Evolutionary conservation across 2,113 vertebrate species (phyloP), one percentile per base, ranked within the genome.

Genomic region (Ivindomyrus marchei): DNA sequence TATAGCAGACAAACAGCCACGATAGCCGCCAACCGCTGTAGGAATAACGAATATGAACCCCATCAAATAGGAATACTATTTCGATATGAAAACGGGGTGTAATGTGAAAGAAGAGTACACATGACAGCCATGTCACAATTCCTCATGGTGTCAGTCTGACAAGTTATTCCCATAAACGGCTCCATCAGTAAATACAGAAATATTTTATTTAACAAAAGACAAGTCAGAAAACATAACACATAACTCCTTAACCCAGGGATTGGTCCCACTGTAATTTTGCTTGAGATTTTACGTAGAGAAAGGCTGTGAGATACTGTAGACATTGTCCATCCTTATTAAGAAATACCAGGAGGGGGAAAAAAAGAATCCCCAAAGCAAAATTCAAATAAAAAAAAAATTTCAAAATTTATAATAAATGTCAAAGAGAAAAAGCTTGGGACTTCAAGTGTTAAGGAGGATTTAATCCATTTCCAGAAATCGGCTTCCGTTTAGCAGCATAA

Each of bases 401-500:
- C 49, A 53, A 53, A 53, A 27, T 62, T 45, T 52, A 15, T 56
- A 24, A 53, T 58, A 58, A 85, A 58, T 1, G 31, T 50, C 31
- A 83, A 10, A 62, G 53, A 66, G 84, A 66, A 90, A 77, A 66
- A 90, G 85, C 39, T 53, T 24, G 56, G 89, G 27, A 90, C 56
- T 90, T 87, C 85, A 90, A 85, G 93, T 93, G 36, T 83, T 96
- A 94, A 95, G 92, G 93, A 96, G 92, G 93, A 93, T 94, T 96
- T 95, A 94, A 94, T 95, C 92, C 90, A 92, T 93, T 94, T 92
- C 93, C 94, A 95, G 94, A 95, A 95, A 96, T 91, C 90, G 94
- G 93, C 95, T 70, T 94, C 94, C 92, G 94, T 93, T 94, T 96
- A 96, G 95, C 96, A 96, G 96, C 96, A 96, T 96, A 94, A 95